Evolutionary conservation across 2,888 invertebrate species (phyloP).

Genomic region (Lacanobia oleracea): DNA sequence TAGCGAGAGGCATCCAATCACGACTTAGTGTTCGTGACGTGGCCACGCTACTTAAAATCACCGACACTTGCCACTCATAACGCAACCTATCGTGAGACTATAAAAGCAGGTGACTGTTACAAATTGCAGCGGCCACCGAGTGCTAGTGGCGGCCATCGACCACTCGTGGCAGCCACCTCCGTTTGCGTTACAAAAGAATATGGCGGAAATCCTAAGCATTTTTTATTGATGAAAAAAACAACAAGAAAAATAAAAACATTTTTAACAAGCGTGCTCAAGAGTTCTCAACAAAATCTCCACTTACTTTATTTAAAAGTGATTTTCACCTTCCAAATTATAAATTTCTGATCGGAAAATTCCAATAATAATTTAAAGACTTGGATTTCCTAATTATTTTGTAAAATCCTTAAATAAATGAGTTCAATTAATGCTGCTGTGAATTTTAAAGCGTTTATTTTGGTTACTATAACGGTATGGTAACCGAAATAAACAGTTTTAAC

Average conservation of each 20-base stretch:
- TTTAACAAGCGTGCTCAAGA: slow-evolving; percentile 10
- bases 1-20: no score
- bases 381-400: slow-evolving; percentile 52
- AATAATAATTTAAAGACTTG: slow-evolving; percentile 34
- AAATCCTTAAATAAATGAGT: slow-evolving; percentile 41
- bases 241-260: neutral
- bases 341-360: slow-evolving; percentile 27
- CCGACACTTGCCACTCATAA: no score
- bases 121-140: no score
- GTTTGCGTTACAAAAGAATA: no score
- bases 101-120: no score
- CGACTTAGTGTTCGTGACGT: no score
- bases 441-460: slow-evolving; percentile 3
- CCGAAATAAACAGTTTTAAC: slow-evolving; percentile 61
- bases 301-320: slow-evolving; percentile 14
- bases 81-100: no score
- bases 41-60: no score
- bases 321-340: slow-evolving; percentile 6
- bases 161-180: no score
- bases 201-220: no score
- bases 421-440: slow-evolving; percentile 39
- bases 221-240: no score
- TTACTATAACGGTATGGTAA: slow-evolving; percentile 17
- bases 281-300: neutral
- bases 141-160: no score